phyloP scores from a whole-genome alignment of 2,113 vertebrate species.

The Raphicerus campestris region DNA sequence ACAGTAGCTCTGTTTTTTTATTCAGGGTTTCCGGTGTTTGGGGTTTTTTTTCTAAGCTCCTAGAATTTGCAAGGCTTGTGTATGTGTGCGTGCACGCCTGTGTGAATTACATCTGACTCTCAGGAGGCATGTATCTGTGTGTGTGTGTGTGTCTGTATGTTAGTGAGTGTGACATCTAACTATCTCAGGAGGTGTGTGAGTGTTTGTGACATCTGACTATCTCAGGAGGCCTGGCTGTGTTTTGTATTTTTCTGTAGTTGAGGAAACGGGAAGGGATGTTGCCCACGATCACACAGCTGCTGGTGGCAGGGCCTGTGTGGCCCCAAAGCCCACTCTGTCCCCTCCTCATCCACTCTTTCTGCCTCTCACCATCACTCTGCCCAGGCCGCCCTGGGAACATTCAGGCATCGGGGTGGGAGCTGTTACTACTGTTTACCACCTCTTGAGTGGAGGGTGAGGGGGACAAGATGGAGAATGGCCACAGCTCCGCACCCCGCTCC shows the following conservation, averaged over 20 bases:
- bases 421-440: background rate
- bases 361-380: background rate
- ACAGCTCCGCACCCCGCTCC: rapidly evolving
- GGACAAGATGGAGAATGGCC: background rate
- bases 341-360: no score
- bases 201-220: background rate
- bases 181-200: background rate
- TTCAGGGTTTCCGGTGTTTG: background rate
- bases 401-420: rapidly evolving
- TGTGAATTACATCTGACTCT: background rate
- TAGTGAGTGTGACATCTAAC: background rate
- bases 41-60: background rate
- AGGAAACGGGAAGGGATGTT: background rate
- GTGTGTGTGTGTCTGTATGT: background rate
- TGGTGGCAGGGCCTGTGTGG: background rate
- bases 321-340: rapidly evolving
- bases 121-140: background rate
- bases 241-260: background rate
- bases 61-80: background rate
- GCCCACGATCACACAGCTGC: no score
- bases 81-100: no score
- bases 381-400: background rate
- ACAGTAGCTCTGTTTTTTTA: background rate
- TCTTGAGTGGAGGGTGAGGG: background rate
- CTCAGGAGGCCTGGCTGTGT: background rate